Evolutionary conservation across 1,140 invertebrate genomes (phyloP), one percentile per base, ranked within the genome.

Genomic region (Himalopsyche phryganea): DNA sequence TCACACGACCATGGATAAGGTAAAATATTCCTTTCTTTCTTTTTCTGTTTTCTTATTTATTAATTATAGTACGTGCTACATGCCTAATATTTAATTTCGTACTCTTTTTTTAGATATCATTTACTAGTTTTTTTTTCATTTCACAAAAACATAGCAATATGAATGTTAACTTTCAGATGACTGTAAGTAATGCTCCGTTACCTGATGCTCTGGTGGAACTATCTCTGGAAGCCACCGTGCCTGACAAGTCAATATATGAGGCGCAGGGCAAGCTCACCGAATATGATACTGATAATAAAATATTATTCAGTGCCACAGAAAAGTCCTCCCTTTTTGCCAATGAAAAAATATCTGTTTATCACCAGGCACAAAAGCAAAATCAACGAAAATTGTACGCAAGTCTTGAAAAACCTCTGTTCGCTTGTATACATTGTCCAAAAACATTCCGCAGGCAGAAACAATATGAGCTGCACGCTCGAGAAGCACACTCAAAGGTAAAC

Each of bases 371-470:
- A n/a, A 63, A 63, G 36, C 42, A 41, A 48, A 23, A 49, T 7
- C 38, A 55, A 9, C 23, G 23, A 3, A 28, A 28, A 9, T 28
- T 28, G 3, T 59, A 47, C 45, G 9, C 42, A 42, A 1, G 60
- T 69, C 0, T 46, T 71, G 32, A 71, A 14, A 74, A 72, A 42
- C 20, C 72, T 17, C 66, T 72, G 14, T 76, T 70, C 50, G 75
- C 70, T 14, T 85, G 85, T 64, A 69, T 73, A 3, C 77, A 83
- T n/a, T 86, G 85, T 65, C 82, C 82, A 47, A 84, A 83, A 67
- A 75, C 76, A 18, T 87, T 86, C 66, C 74, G 81, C 33, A 78
- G 82, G 50, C 82, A 85, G 66, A 86, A 84, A 62, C 79, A 83
- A n/a, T 82, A 80, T 59, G 84, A 86, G 36, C 73, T 77, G 3